These are phyloP conservation scores for Prolemur simus DNA, from an alignment of 2,113 vertebrate species.

Conservation along the genomic window DNA sequence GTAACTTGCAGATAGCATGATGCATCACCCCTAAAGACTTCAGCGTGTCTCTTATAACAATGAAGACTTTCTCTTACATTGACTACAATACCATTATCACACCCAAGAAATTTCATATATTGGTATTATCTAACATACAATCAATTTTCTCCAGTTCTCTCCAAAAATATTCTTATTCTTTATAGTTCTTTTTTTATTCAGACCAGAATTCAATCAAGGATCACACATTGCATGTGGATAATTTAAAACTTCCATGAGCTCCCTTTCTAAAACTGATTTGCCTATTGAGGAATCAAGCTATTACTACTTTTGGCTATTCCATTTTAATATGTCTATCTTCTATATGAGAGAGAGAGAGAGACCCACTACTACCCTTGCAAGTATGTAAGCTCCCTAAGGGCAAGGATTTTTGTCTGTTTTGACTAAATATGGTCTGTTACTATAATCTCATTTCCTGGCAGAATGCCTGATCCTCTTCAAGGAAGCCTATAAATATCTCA, in stretches of 20 bases:
- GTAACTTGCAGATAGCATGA: background rate
- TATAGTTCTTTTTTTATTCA: background rate
- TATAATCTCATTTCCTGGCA: background rate
- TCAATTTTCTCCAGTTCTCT: background rate
- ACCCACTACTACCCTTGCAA: background rate
- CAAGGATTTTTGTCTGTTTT: background rate
- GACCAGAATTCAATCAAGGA: background rate
- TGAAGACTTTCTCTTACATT: background rate
- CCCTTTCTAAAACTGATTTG: conserved; percentile 2
- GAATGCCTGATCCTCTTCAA: background rate
- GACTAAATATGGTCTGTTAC: background rate
- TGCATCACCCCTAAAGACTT: background rate
- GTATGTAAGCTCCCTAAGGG: background rate
- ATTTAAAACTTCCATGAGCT: background rate
- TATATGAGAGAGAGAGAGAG: background rate
- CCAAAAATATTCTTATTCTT: background rate
- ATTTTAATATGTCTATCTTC: background rate
- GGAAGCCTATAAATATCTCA: background rate
- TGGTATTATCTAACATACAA: background rate
- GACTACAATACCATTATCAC: background rate
- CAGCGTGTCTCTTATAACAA: background rate
- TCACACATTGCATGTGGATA: background rate
- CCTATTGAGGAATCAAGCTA: background rate
- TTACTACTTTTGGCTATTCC: background rate
- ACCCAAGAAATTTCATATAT: background rate